Percentiles rank a stretch among this genome's conserved stretches.
phyloP scores from a whole-genome alignment of 2,113 vertebrate species.

The Bubo bubo region DNA sequence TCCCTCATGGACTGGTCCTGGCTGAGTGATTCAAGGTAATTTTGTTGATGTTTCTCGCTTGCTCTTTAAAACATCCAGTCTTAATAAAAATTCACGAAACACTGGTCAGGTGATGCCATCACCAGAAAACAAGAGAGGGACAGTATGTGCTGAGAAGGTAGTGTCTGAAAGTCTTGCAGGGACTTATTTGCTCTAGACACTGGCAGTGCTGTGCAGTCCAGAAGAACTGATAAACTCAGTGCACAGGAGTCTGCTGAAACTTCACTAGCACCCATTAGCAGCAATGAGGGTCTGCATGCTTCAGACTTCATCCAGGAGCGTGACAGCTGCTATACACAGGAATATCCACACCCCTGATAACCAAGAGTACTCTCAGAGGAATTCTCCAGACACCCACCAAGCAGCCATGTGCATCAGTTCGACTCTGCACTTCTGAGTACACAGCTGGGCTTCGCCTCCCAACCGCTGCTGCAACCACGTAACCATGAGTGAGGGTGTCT shows the following conservation, averaged over 20 bases:
- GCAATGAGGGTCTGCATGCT: not conserved
- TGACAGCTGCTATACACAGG: not conserved
- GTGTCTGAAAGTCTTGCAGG: not conserved
- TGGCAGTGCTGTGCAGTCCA: not conserved
- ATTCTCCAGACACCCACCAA: not conserved
- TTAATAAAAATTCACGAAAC: not conserved
- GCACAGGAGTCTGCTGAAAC: not conserved
- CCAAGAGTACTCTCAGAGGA: not conserved
- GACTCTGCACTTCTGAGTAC: not conserved
- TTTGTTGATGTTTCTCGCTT: not conserved
- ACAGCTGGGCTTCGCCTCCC: not conserved
- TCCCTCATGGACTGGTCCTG: not conserved
- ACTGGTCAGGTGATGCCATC: not conserved
- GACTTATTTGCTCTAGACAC: not conserved
- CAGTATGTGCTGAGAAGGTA: not conserved
- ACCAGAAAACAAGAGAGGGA: not conserved
- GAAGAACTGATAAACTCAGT: not conserved
- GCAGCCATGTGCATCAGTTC: fast-evolving
- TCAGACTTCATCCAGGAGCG: not conserved
- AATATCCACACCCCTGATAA: not conserved
- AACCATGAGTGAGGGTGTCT: not conserved
- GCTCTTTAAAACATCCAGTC: not conserved
- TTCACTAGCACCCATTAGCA: not conserved
- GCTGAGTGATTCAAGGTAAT: not conserved
- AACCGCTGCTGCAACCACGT: not conserved